Evolutionary conservation across 1,140 invertebrate species (phyloP).

Genomic region (Camponotus vicinus): DNA sequence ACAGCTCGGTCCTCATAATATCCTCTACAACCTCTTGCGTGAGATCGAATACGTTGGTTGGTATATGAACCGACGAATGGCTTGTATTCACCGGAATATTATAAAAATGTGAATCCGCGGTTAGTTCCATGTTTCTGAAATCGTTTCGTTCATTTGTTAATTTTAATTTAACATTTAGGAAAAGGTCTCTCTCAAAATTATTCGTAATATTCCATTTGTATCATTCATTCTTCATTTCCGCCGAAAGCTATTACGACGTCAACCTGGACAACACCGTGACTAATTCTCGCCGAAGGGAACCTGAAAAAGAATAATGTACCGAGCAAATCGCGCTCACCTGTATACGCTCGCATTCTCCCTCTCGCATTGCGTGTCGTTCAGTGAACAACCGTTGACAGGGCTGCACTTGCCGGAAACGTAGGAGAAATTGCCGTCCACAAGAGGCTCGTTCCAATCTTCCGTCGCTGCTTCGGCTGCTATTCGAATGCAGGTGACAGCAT

Average conservation of each 20-base stretch:
- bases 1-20: slow-evolving; percentile 94
- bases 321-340: slow-evolving; percentile 70
- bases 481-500: slow-evolving; percentile 93
- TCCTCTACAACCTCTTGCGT: slow-evolving; percentile 89
- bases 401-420: slow-evolving; percentile 93
- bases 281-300: not conserved
- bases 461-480: slow-evolving; percentile 89
- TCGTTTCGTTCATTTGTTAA: not conserved
- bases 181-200: not conserved
- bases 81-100: slow-evolving; percentile 94
- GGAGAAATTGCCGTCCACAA: slow-evolving; percentile 82
- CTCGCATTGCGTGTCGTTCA: slow-evolving; percentile 56
- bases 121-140: slow-evolving; percentile 87
- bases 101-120: slow-evolving; percentile 93
- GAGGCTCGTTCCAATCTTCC: slow-evolving; percentile 86
- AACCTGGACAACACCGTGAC: not conserved
- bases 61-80: slow-evolving; percentile 96
- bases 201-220: not conserved
- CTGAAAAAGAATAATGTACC: not conserved
- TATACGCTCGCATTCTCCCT: slow-evolving; percentile 65
- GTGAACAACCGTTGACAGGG: slow-evolving; percentile 73
- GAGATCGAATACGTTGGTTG: slow-evolving; percentile 96
- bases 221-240: not conserved
- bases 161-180: not conserved
- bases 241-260: not conserved